Conservation (phyloP, 2,113 vertebrate species). For the Tricholaema leucomelas region DNA sequence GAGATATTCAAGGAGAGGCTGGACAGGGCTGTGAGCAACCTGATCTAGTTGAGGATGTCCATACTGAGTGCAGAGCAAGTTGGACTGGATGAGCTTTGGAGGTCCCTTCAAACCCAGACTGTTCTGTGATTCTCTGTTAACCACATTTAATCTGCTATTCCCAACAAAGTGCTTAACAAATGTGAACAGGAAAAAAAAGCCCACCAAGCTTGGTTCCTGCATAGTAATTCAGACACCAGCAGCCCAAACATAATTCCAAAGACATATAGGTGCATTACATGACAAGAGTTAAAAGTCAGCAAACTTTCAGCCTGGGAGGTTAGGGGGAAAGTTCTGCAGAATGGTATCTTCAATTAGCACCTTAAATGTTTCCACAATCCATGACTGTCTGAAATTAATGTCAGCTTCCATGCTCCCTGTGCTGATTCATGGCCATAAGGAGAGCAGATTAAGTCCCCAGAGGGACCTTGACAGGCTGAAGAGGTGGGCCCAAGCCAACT, state of each 20-base stretch:
- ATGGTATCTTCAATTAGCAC: slow-evolving; percentile 65
- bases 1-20: too few relatives aligned
- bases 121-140: background rate
- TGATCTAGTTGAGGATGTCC: too few relatives aligned
- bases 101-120: too few relatives aligned
- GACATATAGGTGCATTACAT: slow-evolving; percentile 1
- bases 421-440: slow-evolving; percentile 21
- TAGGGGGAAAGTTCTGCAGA: slow-evolving; percentile 25
- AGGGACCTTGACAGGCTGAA: too few relatives aligned
- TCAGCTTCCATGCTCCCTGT: background rate
- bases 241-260: slow-evolving; percentile 43
- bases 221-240: background rate
- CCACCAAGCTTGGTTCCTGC: slow-evolving; percentile 27
- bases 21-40: too few relatives aligned
- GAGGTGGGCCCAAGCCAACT: too few relatives aligned
- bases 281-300: slow-evolving; percentile 12
- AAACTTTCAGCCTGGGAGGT: slow-evolving; percentile 48
- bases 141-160: slow-evolving; percentile 25
- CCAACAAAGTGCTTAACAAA: slow-evolving; percentile 10
- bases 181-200: background rate
- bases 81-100: too few relatives aligned
- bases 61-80: too few relatives aligned
- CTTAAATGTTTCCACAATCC: slow-evolving; percentile 25
- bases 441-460: background rate
- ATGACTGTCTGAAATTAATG: slow-evolving; percentile 51